These are phyloP conservation scores for Microcebus griseorufus DNA, from an alignment of 2,113 vertebrate genomes.

Conservation along the genomic window DNA sequence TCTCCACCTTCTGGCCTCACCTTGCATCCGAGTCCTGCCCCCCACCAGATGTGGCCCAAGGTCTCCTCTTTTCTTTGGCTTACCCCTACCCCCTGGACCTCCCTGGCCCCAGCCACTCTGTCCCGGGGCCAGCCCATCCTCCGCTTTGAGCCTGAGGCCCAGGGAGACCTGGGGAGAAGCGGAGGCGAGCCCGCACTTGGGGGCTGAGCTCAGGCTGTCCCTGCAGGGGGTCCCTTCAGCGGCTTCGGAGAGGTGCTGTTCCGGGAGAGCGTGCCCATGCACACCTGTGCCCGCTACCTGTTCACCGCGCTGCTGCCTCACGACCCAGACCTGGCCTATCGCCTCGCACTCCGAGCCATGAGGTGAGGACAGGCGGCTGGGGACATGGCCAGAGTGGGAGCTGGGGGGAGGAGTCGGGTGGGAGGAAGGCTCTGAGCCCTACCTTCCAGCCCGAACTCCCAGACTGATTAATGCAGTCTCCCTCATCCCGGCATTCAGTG, in stretches of 20 bases:
- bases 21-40: background rate
- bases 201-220: conserved; percentile 11
- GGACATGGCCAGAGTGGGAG: background rate
- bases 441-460: background rate
- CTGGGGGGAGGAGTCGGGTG: background rate
- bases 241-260: conserved; percentile 85
- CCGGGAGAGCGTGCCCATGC: conserved; percentile 85
- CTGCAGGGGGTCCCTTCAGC: conserved; percentile 83
- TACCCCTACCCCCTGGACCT: background rate
- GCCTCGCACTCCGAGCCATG: conserved; percentile 82
- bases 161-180: background rate
- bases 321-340: conserved; percentile 83
- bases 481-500: background rate
- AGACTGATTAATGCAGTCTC: background rate
- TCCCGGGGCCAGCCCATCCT: background rate
- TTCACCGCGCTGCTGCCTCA: conserved; percentile 82
- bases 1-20: background rate
- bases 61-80: background rate
- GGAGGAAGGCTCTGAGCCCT: background rate
- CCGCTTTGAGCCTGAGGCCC: background rate
- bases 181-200: too few species aligned
- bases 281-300: conserved; percentile 84
- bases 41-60: background rate
- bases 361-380: conserved; percentile 68
- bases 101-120: background rate